These are phyloP conservation scores for Mormyrops boulengeri DNA, from an alignment of 2,797 vertebrate species.

Conservation along the genomic window DNA sequence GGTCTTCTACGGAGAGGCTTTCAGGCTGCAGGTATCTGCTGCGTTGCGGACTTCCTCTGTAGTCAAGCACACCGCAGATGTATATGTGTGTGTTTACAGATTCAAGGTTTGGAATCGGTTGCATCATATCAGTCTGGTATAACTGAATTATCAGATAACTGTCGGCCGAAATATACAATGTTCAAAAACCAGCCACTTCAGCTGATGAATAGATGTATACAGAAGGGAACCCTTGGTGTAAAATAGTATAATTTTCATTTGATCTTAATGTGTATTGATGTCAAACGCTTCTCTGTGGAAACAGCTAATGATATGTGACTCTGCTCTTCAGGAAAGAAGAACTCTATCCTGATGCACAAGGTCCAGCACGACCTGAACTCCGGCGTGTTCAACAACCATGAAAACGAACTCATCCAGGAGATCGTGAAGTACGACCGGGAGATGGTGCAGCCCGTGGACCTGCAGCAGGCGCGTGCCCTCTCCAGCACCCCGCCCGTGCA, in stretches of 20 bases:
- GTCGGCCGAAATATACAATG: background rate
- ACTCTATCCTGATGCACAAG: conserved; percentile 92
- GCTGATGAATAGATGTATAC: background rate
- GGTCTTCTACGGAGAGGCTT: background rate
- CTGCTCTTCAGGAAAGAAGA: conserved; percentile 82
- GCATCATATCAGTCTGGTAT: background rate
- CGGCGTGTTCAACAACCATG: conserved; percentile 90
- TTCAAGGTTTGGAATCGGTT: background rate
- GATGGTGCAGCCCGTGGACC: conserved; percentile 91
- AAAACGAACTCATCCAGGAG: conserved; percentile 98
- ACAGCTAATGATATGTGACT: background rate
- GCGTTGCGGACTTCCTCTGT: background rate
- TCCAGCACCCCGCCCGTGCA: conserved; percentile 68
- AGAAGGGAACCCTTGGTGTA: background rate
- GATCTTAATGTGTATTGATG: background rate
- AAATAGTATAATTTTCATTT: background rate
- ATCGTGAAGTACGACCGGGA: conserved; percentile 97
- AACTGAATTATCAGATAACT: background rate
- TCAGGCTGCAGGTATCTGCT: background rate
- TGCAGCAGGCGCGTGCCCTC: conserved; percentile 74
- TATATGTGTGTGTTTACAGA: background rate
- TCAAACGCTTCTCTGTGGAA: background rate
- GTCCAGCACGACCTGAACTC: conserved; percentile 96
- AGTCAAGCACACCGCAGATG: background rate
- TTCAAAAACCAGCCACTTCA: background rate